These are phyloP conservation scores for Craseonycteris thonglongyai DNA, from an alignment of 2,113 vertebrate genomes.

Conservation along the genomic window DNA sequence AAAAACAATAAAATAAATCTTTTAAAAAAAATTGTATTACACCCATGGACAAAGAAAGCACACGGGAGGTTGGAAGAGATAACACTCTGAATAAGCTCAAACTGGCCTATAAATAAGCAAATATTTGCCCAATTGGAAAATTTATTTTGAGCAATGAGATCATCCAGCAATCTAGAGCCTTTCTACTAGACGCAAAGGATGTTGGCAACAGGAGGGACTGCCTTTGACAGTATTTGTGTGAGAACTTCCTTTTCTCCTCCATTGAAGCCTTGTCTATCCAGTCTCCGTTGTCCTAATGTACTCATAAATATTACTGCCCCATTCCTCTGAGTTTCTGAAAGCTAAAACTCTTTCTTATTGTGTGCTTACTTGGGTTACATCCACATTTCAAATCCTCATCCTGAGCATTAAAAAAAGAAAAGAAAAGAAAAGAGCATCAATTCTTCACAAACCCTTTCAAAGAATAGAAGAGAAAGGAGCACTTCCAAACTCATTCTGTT, in stretches of 20 bases:
- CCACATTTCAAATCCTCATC: not conserved
- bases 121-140: slow-evolving; percentile 4
- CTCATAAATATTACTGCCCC: not conserved
- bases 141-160: slow-evolving; percentile 49
- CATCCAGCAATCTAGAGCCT: slow-evolving; percentile 15
- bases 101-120: slow-evolving; percentile 12
- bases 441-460: not conserved
- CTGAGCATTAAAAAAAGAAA: slow-evolving; percentile 7
- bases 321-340: not conserved
- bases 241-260: slow-evolving; percentile 35
- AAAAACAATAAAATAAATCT: no score
- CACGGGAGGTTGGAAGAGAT: not conserved
- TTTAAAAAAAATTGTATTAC: no score
- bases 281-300: not conserved
- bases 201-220: not conserved
- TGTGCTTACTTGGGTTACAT: not conserved
- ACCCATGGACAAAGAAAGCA: slow-evolving; percentile 5
- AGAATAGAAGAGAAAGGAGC: not conserved
- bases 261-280: not conserved
- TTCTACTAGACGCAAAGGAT: not conserved
- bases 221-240: not conserved
- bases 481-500: not conserved
- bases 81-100: slow-evolving; percentile 33
- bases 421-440: not conserved
- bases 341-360: not conserved